Evolutionary conservation across 2,797 vertebrate genomes (phyloP), one percentile per base, ranked within the genome.

Genomic region (Gallinago solitaria): DNA sequence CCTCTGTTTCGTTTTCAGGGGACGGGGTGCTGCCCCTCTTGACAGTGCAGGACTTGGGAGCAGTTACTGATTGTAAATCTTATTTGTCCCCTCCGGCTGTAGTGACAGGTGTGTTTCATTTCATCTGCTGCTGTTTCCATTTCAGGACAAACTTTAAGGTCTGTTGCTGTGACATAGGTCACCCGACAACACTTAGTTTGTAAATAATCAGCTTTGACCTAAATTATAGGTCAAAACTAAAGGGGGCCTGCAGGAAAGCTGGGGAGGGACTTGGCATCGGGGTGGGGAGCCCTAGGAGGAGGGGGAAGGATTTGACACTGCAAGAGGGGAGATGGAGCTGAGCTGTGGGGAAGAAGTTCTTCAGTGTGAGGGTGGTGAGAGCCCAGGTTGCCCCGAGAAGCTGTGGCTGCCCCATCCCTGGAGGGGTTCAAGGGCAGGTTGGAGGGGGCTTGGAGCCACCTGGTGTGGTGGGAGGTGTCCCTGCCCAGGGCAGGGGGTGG

Each of bases 81-180:
- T 12, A 1, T 59, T 51, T 50, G 21, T 54, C 37, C 33, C 7
- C 53, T 48, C 28, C 0, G 1, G 2, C 56, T 39, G 48, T 10
- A 16, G 9, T 11, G 60, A 57, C 70, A 63, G 78, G 10, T 32
- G 64, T 41, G 16, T 39, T 81, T 48, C 25, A 1, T 15, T 56
- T 67, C 77, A 85, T 79, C n/a, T 30, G 39, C 19, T 39, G 35
- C 61, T 65, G 25, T 48, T 89, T 90, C 45, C 51, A 0, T 63
- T 19, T 67, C 23, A 32, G 50, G 39, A 35, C 39, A 25, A 20
- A 28, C 69, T 59, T 30, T 47, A 43, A 16, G 76, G 80, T 53
- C 70, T 83, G 86, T 77, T 89, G 59, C 60, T 79, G 50, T 68
- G 87, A 83, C 60, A 83, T 20, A 39, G 53, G 24, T 32, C 30